A percentile compares a stretch with the other conserved stretches of the same genome.
phyloP scores from a whole-genome alignment of 2,113 vertebrate species.

The Gallinago undulata region DNA sequence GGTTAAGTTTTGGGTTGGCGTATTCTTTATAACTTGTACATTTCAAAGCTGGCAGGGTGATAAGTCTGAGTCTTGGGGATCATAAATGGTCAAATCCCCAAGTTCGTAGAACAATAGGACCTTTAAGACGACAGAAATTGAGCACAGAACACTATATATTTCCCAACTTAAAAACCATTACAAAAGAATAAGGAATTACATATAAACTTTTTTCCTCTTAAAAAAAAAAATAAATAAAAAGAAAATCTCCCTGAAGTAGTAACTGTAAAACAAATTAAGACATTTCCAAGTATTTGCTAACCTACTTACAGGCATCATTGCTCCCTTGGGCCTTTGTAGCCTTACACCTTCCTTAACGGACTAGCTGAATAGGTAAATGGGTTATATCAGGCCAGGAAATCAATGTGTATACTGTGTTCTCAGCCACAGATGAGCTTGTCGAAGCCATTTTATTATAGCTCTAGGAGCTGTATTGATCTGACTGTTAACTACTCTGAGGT shows the following conservation, averaged over 20 bases:
- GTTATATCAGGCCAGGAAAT: constrained; percentile 84
- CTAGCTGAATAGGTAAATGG: constrained; percentile 86
- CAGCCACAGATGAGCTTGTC: constrained; percentile 80
- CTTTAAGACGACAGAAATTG: not conserved
- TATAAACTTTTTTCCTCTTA: not conserved
- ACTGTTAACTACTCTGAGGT: constrained; percentile 78
- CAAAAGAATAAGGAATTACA: not conserved
- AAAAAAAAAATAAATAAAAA: not conserved
- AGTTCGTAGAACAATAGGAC: not conserved
- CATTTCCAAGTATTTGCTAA: constrained; percentile 80
- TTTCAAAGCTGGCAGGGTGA: not conserved
- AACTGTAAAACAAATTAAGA: constrained; percentile 77
- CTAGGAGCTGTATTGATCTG: constrained; percentile 83
- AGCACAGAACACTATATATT: not conserved
- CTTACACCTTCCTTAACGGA: constrained; percentile 80
- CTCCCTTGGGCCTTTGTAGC: constrained; percentile 79
- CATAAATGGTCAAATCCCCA: not conserved
- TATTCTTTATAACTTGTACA: not conserved
- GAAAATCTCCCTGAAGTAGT: constrained; percentile 54
- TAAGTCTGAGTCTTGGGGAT: not conserved
- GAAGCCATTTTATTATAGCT: constrained; percentile 83
- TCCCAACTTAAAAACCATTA: not conserved
- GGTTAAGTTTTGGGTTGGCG: not conserved
- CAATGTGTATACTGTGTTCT: constrained; percentile 82
- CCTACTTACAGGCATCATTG: constrained; percentile 80